Evolutionary conservation across 2,797 vertebrate species (phyloP), one percentile per base, ranked within the genome.

Genomic region (Cyprinodon diabolis): DNA sequence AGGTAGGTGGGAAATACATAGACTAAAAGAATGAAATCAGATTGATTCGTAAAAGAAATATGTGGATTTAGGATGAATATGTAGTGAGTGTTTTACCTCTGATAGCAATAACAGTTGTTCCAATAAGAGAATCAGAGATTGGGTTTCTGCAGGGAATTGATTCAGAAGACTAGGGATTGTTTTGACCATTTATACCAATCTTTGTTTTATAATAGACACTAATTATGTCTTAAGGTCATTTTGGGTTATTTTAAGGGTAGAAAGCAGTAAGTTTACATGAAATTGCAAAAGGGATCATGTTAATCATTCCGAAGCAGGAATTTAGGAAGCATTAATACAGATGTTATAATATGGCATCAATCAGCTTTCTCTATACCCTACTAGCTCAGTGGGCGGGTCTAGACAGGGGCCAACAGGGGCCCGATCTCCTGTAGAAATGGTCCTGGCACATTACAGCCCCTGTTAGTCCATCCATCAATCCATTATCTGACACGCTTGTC

Each of bases 1-100:
- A 95, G 92, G 94, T 94, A 83, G 43, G 86, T n/a, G 40, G 25
- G 62, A 47, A 67, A 45, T n/a, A 19, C 17, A 30, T 30, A 21
- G 40, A 63, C 37, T 43, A n/a, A n/a, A 63, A 17, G 48, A 25
- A 21, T 62, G 19, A 62, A 9, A 19, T 62, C 17, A 4, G 9
- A 17, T 62, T 62, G 19, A 45, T 63, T 43, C n/a, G 40, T 43
- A 63, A 19, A 63, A 66, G 21, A 43, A 37, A 19, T 43, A 43
- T 12, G 40, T n/a, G 11, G 37, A 43, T 5, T 66, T 45, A 23
- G 8, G 12, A 56, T 56, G n/a, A 56, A 43, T 43, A 43, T 43
- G 55, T 12, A 14, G 23, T 45, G 21, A 65, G 43, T 25, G 40
- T 47, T 66, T 47, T 66, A 23, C 55, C 21, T 55, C 52, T 12